These are phyloP conservation scores for Rhinogobio ventralis DNA, from an alignment of 2,797 vertebrate species.

Conservation along the genomic window DNA sequence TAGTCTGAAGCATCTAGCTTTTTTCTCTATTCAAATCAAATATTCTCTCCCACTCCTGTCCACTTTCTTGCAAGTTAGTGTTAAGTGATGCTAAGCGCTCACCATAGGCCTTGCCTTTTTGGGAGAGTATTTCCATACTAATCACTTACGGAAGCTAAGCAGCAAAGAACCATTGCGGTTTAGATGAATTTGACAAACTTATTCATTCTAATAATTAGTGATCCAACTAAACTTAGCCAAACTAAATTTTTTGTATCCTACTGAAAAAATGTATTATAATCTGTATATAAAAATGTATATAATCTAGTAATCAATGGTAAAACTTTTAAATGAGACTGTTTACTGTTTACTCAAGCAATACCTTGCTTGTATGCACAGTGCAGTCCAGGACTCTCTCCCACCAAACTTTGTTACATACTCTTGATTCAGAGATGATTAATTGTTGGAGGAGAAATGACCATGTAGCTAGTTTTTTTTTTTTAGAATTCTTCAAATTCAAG, in stretches of 20 bases:
- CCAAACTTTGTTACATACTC: not conserved
- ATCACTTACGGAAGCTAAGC: not conserved
- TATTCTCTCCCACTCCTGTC: constrained; percentile 22
- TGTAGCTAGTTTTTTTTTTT: not conserved
- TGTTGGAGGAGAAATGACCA: not conserved
- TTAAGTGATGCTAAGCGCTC: constrained; percentile 18
- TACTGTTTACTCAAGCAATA: not conserved
- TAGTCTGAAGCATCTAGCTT: constrained; percentile 25
- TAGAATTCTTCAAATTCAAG: not conserved
- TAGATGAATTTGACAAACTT: not conserved
- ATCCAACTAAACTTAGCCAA: not conserved
- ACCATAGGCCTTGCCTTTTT: not conserved
- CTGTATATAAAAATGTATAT: not conserved
- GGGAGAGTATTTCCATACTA: not conserved
- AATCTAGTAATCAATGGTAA: not conserved
- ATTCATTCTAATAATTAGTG: not conserved
- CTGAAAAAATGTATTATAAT: not conserved
- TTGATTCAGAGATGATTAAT: not conserved
- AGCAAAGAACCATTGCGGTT: not conserved
- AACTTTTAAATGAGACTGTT: not conserved
- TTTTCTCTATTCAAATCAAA: constrained; percentile 34
- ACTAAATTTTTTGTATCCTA: not conserved
- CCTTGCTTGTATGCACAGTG: not conserved
- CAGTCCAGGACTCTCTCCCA: not conserved
- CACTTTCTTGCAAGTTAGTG: constrained; percentile 13